Evolutionary conservation across 2,797 vertebrate genomes (phyloP).

Genomic region (Enteromius fasciolatus): DNA sequence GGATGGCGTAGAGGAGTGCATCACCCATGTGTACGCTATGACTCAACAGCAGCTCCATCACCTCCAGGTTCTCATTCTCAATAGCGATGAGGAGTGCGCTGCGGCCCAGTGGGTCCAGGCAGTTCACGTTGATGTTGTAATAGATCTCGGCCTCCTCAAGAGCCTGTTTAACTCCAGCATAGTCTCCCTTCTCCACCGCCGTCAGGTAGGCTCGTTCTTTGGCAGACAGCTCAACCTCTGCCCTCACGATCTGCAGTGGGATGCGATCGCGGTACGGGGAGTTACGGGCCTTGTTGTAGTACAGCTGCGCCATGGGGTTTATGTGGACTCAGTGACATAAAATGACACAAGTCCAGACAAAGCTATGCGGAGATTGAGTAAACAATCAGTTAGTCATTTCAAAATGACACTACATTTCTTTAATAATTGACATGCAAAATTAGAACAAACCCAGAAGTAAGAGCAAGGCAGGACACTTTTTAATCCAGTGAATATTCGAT

Average conservation of each 20-base stretch:
- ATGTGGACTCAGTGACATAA: conserved; percentile 38
- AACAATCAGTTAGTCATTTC: neutral
- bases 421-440: neutral
- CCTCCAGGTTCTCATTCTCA: conserved; percentile 88
- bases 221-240: conserved; percentile 82
- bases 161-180: conserved; percentile 83
- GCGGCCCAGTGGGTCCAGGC: conserved; percentile 86
- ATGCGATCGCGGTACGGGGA: conserved; percentile 86
- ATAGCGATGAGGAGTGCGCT: conserved; percentile 88
- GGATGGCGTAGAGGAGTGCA: conserved; percentile 85
- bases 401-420: neutral
- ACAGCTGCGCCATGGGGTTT: conserved; percentile 71
- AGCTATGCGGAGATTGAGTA: conserved; percentile 8
- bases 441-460: neutral
- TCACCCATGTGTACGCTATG: conserved; percentile 83
- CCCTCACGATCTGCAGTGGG: conserved; percentile 84
- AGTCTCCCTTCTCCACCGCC: conserved; percentile 87
- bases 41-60: conserved; percentile 85
- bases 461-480: neutral
- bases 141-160: conserved; percentile 86
- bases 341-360: conserved; percentile 23
- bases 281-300: conserved; percentile 87
- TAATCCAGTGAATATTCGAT: neutral
- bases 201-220: conserved; percentile 86
- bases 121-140: conserved; percentile 89